phyloP scores from a whole-genome alignment of 2,797 vertebrate genomes.

The Scarus forsteni region DNA sequence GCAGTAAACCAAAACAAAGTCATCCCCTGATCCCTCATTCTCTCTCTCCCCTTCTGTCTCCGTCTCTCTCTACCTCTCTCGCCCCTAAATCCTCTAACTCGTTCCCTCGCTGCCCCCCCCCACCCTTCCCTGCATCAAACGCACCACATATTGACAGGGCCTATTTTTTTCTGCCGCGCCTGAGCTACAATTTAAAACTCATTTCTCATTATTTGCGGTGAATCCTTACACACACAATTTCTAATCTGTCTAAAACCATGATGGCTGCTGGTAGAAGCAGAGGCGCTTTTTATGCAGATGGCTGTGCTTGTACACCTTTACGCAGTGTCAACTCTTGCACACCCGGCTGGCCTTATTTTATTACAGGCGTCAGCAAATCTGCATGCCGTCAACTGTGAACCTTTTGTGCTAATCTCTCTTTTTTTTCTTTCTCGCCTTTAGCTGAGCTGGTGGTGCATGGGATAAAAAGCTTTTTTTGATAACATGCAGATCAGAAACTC shows the following conservation, averaged over 20 bases:
- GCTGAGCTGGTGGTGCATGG: conserved; percentile 54
- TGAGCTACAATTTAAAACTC: conserved; percentile 86
- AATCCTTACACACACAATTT: conserved; percentile 83
- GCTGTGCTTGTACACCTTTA: conserved; percentile 73
- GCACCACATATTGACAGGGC: conserved; percentile 79
- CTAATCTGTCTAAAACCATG: conserved; percentile 78
- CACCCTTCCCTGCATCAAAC: conserved; percentile 57
- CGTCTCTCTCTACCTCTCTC: conserved; percentile 61
- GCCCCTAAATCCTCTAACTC: conserved; percentile 72
- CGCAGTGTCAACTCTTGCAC: conserved; percentile 80
- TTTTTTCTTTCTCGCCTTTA: conserved; percentile 33
- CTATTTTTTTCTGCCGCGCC: conserved; percentile 71
- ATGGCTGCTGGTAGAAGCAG: conserved; percentile 71
- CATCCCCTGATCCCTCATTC: conserved; percentile 81
- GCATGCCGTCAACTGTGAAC: conserved; percentile 76
- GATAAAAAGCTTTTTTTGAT: conserved; percentile 68
- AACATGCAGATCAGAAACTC: conserved; percentile 69
- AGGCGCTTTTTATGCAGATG: conserved; percentile 76
- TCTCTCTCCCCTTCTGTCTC: conserved; percentile 55
- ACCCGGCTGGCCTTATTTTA: conserved; percentile 77
- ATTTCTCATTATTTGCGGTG: conserved; percentile 84
- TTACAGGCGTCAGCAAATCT: conserved; percentile 81
- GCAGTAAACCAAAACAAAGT: conserved; percentile 88
- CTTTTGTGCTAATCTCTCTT: conserved; percentile 71
- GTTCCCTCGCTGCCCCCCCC: conserved; percentile 25